phyloP scores from a whole-genome alignment of 2,888 invertebrate genomes.

The Amiota communis region DNA sequence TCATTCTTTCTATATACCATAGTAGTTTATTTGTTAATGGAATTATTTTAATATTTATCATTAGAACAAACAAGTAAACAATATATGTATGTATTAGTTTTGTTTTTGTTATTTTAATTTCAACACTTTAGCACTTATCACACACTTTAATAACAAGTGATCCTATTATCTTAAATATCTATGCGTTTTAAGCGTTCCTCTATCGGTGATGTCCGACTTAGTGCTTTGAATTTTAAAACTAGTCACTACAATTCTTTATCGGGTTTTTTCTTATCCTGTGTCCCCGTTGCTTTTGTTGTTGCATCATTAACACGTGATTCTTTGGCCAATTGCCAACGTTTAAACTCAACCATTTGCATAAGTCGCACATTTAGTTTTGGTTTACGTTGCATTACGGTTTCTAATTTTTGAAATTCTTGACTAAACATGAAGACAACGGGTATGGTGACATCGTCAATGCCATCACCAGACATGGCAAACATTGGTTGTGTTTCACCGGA shows the following conservation, averaged over 20 bases:
- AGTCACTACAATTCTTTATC: slow-evolving; percentile 63
- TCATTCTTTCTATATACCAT: too few relatives aligned
- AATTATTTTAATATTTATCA: too few relatives aligned
- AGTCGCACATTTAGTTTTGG: slow-evolving; percentile 74
- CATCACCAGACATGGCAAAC: slow-evolving; percentile 98
- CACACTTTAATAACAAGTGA: neutral
- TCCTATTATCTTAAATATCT: slow-evolving; percentile 6
- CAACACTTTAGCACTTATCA: slow-evolving; percentile 4
- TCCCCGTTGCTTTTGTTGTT: slow-evolving; percentile 41
- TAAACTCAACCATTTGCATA: slow-evolving; percentile 73
- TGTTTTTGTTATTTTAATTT: neutral
- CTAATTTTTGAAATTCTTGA: slow-evolving; percentile 81
- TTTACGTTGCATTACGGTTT: slow-evolving; percentile 76
- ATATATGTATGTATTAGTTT: too few relatives aligned
- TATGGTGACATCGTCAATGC: slow-evolving; percentile 87
- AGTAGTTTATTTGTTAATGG: too few relatives aligned
- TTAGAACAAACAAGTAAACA: too few relatives aligned
- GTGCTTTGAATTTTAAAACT: slow-evolving; percentile 25
- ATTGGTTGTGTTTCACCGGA: slow-evolving; percentile 84
- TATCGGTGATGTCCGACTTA: slow-evolving; percentile 16
- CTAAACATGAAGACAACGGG: slow-evolving; percentile 93
- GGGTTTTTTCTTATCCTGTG: slow-evolving; percentile 51
- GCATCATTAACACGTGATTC: slow-evolving; percentile 57
- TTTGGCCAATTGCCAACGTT: slow-evolving; percentile 68
- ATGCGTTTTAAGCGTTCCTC: slow-evolving; percentile 25